Evolutionary conservation across 1,140 invertebrate species (phyloP), one percentile per base, ranked within the genome.

Genomic region (Drosophila chauvacae): DNA sequence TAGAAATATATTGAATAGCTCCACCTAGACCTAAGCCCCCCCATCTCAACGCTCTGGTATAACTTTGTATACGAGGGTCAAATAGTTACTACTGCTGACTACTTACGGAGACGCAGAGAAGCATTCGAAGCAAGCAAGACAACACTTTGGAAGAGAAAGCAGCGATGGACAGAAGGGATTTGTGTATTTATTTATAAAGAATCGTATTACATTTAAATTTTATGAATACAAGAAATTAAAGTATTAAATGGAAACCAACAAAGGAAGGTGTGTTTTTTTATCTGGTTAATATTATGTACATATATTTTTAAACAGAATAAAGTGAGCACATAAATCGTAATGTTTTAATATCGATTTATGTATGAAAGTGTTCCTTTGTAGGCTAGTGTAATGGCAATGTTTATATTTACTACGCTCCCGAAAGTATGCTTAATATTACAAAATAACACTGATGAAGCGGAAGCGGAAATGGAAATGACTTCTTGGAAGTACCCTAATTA

Each of bases 171-270:
- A 73, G 58, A 68, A 48, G 53, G 75, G 65, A 77, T 80, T 73
- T 70, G 69, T 81, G 69, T 86, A 79, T 86, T 88, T 83, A 83
- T 86, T 88, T 88, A 83, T 88, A 80, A 75, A 61, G 71, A 50
- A 81, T 63, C 41, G 68, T 74, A 60, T 71, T 62, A 77, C 56
- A 69, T 69, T 85, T 50, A 78, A 86, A 77, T 70, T 87, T 80
- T 66, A 87, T 80, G 75, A 55, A 86, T 80, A 70, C 70, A 62
- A 83, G 41, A 77, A 75, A 87, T 88, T 87, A 87, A 87, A 87
- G 83, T 87, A 87, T 87, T 87, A 87, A 77, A 83, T 88, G 80
- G 76, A 87, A 88, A 90, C 86, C 81, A 90, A 80, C 39, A 16
- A 7, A 2, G 13, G 2, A 7, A n/a, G 1, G 6, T 33, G n/a